A percentile compares a stretch with the other conserved stretches of the same genome.
Conservation (phyloP, 1,140 invertebrate genomes). For the Gyrodactylus salaris region DNA sequence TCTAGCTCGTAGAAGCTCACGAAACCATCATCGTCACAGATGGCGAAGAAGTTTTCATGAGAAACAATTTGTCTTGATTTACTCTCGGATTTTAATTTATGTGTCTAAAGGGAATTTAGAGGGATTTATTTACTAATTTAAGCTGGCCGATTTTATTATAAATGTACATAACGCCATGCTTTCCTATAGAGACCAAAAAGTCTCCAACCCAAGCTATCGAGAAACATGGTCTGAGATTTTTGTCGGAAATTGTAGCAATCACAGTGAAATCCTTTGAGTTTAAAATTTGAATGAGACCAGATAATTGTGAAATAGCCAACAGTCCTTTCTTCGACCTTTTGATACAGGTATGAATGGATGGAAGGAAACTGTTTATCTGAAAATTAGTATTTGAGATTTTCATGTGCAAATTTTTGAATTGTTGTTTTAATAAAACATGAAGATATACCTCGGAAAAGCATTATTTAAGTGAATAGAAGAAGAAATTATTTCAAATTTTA, state of each 20-base stretch:
- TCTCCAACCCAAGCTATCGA: background rate
- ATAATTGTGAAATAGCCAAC: background rate
- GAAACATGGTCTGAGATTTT: background rate
- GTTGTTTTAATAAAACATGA: too few relatives aligned
- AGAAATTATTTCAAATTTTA: too few relatives aligned
- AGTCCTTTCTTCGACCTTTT: background rate
- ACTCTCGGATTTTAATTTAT: background rate
- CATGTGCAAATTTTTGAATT: too few relatives aligned
- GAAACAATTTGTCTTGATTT: background rate
- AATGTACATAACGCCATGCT: background rate
- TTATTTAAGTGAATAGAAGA: too few relatives aligned
- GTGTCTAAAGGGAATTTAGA: background rate
- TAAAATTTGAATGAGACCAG: background rate
- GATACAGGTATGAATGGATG: background rate
- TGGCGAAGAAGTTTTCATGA: background rate
- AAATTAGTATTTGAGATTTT: background rate
- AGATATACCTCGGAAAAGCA: too few relatives aligned
- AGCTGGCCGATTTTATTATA: background rate
- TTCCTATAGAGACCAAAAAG: background rate
- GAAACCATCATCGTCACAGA: background rate
- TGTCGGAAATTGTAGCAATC: background rate
- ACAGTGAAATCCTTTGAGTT: background rate
- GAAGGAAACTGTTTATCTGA: background rate
- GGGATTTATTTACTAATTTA: background rate
- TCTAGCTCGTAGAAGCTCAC: background rate